Conservation (phyloP, 1,140 invertebrate genomes). For the Formica selysi region DNA sequence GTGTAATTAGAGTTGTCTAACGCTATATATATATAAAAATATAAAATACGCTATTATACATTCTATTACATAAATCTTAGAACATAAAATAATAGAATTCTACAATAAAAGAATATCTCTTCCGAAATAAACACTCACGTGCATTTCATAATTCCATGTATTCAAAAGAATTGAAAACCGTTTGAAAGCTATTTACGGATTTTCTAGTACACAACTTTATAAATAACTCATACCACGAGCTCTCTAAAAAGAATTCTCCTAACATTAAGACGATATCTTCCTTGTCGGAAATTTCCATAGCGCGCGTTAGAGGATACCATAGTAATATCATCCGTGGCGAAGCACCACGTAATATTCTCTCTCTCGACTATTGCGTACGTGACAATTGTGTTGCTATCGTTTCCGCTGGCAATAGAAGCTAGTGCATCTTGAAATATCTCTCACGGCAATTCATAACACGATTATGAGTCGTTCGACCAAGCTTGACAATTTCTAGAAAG, state of each 20-base stretch:
- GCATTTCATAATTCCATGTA: too few relatives aligned
- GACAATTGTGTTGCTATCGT: conserved; percentile 31
- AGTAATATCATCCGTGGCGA: conserved; percentile 36
- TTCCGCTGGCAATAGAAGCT: neutral
- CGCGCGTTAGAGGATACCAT: conserved; percentile 2
- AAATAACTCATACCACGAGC: neutral
- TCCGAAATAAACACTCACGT: too few relatives aligned
- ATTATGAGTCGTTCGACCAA: conserved; percentile 30
- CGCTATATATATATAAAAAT: too few relatives aligned
- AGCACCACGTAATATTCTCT: conserved; percentile 7
- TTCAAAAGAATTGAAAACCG: neutral
- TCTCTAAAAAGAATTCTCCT: neutral
- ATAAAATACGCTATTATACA: too few relatives aligned
- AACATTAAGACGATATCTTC: neutral
- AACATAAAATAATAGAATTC: too few relatives aligned
- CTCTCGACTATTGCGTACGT: conserved; percentile 22
- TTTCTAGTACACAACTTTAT: neutral
- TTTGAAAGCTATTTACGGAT: neutral
- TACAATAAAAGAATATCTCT: too few relatives aligned
- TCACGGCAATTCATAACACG: conserved; percentile 40
- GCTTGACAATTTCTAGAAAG: conserved; percentile 48
- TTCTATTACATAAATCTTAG: too few relatives aligned
- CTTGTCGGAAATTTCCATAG: conserved; percentile 13
- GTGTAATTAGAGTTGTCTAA: too few relatives aligned
- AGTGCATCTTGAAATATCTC: conserved; percentile 24